These are phyloP conservation scores for Chrysodeixis includens DNA, from an alignment of 2,888 invertebrate genomes.

Conservation along the genomic window DNA sequence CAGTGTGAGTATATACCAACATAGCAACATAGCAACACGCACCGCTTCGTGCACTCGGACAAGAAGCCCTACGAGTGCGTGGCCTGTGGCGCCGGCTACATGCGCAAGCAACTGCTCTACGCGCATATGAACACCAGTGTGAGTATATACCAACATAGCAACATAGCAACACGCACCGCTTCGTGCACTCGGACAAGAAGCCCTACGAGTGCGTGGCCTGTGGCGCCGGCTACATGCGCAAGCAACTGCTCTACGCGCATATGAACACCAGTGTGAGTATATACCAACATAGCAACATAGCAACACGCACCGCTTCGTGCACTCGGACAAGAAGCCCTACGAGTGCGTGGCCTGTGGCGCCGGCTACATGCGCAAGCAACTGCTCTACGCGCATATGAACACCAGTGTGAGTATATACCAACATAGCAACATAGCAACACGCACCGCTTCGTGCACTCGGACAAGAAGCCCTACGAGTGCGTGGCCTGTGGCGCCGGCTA, in stretches of 20 bases:
- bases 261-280: constrained; percentile 91
- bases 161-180: too few species aligned
- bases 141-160: constrained; percentile 46
- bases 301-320: constrained; percentile 94
- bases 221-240: constrained; percentile 95
- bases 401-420: constrained; percentile 80
- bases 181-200: constrained; percentile 95
- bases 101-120: constrained; percentile 94
- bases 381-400: constrained; percentile 94
- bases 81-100: constrained; percentile 94
- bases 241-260: constrained; percentile 93
- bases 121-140: constrained; percentile 93
- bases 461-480: constrained; percentile 96
- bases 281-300: too few species aligned
- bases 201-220: constrained; percentile 95
- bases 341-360: constrained; percentile 94
- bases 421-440: too few species aligned
- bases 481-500: constrained; percentile 94
- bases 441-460: constrained; percentile 95
- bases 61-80: constrained; percentile 96
- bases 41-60: constrained; percentile 95
- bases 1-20: constrained; percentile 76
- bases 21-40: too few species aligned
- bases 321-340: constrained; percentile 96
- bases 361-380: constrained; percentile 95